Conservation (phyloP, 92 coral and sea anemone species). For the Epizoanthus stellaris region DNA sequence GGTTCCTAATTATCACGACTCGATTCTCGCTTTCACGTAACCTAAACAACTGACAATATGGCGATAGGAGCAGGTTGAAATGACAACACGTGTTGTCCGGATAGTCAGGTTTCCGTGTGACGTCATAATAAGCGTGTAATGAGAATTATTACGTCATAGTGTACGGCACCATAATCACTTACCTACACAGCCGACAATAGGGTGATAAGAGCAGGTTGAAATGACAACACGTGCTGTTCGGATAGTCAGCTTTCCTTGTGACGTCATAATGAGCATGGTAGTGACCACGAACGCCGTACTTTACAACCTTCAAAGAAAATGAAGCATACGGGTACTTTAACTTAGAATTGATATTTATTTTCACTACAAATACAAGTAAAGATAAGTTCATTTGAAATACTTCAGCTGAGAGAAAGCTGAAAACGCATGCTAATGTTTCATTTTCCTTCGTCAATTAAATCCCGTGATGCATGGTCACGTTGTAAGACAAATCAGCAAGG, state of each 20-base stretch:
- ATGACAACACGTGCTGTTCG: slow-evolving; percentile 64
- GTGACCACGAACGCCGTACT: slow-evolving; percentile 88
- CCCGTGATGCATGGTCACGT: too few relatives aligned
- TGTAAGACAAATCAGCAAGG: too few relatives aligned
- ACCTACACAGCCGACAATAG: slow-evolving; percentile 39
- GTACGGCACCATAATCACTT: background rate
- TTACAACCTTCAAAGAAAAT: slow-evolving; percentile 74
- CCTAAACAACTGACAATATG: slow-evolving; percentile 34
- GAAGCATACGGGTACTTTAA: background rate
- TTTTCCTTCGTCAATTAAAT: too few relatives aligned
- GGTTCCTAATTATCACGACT: too few relatives aligned
- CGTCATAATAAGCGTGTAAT: slow-evolving; percentile 88
- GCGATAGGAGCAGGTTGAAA: slow-evolving; percentile 16
- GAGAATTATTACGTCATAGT: too few relatives aligned
- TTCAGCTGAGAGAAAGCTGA: too few relatives aligned
- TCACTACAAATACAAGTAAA: too few relatives aligned
- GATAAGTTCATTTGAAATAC: too few relatives aligned
- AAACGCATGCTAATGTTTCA: too few relatives aligned
- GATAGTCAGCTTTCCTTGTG: slow-evolving; percentile 77
- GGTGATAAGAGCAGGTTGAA: slow-evolving; percentile 28
- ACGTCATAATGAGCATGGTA: slow-evolving; percentile 95
- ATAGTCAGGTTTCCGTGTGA: slow-evolving; percentile 74
- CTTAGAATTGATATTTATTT: background rate
- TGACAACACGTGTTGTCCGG: slow-evolving; percentile 68
- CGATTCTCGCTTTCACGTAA: background rate